Conservation (phyloP, 2,113 vertebrate genomes). For the Bubalus kerabau region DNA sequence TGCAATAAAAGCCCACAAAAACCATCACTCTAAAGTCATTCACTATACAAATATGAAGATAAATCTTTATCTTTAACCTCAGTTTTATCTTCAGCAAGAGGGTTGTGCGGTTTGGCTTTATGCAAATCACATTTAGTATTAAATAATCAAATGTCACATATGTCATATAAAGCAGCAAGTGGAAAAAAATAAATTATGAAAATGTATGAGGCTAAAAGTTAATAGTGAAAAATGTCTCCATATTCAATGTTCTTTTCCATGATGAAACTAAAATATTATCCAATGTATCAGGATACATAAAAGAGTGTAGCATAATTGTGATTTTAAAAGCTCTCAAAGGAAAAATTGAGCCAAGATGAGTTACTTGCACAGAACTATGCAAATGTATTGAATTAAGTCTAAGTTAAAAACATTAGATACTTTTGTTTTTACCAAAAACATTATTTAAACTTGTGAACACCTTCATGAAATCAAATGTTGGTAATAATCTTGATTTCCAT, state of each 20-base stretch:
- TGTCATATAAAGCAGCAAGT: slow-evolving; percentile 38
- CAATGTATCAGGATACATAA: not conserved
- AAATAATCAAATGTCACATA: slow-evolving; percentile 49
- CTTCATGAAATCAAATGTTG: not conserved
- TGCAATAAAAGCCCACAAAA: slow-evolving; percentile 46
- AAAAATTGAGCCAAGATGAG: not conserved
- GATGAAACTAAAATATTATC: slow-evolving; percentile 52
- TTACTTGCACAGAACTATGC: not conserved
- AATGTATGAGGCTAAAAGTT: slow-evolving; percentile 43
- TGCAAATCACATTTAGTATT: slow-evolving; percentile 54
- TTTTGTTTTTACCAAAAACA: slow-evolving; percentile 9
- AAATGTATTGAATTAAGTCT: slow-evolving; percentile 2
- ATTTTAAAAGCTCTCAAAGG: slow-evolving; percentile 42
- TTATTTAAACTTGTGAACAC: not conserved
- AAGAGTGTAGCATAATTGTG: not conserved
- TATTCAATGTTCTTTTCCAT: slow-evolving; percentile 27
- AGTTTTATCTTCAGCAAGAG: slow-evolving; percentile 52
- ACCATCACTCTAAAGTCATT: slow-evolving; percentile 34
- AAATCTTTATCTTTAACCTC: slow-evolving; percentile 58
- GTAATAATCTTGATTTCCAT: not conserved
- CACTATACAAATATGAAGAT: slow-evolving; percentile 56
- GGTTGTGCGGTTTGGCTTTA: slow-evolving; percentile 14
- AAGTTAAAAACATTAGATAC: slow-evolving; percentile 10
- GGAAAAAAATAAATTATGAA: slow-evolving; percentile 56
- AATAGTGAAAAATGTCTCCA: slow-evolving; percentile 28